Base-by-base conservation (phyloP, 2,888 invertebrate genomes). In the Thereva nobilitata region DNA sequence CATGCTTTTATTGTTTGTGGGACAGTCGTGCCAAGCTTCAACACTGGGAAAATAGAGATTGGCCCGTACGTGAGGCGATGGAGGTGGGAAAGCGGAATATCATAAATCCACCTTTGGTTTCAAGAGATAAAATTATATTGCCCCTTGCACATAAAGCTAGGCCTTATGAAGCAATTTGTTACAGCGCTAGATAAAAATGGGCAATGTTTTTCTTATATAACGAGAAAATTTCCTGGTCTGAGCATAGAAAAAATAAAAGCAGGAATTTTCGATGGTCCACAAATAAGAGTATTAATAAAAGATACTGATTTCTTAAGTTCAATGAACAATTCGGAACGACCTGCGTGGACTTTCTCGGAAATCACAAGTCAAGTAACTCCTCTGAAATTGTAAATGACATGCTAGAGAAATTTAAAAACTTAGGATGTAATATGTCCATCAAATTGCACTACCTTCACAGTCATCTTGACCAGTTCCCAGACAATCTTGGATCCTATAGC, bases 71-170 rank as follows among this genome's bases (percentile, higher is more conserved):
- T 45, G 34, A 61, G 61, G 47, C 45, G 49, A 61, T 49, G 35
- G 61, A 61, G 45, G 10, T 61, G 61, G 61, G 61, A 61, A 61
- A 61, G 61, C 61, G 47, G 49, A 61, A 61, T 61, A 61, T 61
- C 49, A 37, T 54, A 54, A 35, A 35, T 54, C 37, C 61, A 61
- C 49, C 2, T 61, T 49, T 61, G 61, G 47, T 61, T 49, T 61
- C 61, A 61, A 61, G 49, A 61, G 61, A 49, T 61, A 47, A 61
- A 61, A 61, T 61, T 61, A 23, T 23, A 23, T 23, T 23, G 23
- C 23, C 23, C 23, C 23, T 23, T 23, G 23, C 23, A 23, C 23
- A 23, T 23, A 23, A 23, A 23, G 2, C 23, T 23, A 23, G 23
- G 23, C 23, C 23, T 23, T 23, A 23, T 23, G 23, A 23, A 23